Conservation (phyloP, 2,888 invertebrate genomes). For the Scaptodrosophila latifasciaeformis region DNA sequence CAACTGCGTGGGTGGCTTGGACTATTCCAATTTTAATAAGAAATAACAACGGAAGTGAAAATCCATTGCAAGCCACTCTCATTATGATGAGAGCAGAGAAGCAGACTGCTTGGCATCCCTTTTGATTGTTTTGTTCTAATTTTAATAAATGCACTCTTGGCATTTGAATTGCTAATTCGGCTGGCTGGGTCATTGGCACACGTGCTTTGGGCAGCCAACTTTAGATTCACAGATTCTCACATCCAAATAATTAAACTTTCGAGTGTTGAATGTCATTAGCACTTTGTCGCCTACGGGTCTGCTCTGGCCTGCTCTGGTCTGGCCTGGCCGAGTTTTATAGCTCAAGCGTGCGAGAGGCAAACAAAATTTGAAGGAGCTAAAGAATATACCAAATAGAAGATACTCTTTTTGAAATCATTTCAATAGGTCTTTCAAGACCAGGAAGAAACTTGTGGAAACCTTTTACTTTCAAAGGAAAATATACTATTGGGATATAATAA, state of each 20-base stretch:
- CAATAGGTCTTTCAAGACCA: no score
- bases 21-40: conserved; percentile 11
- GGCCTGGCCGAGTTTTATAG: no score
- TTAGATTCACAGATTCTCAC: not conserved
- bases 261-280: conserved; percentile 57
- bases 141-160: conserved; percentile 34
- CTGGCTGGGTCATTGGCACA: conserved; percentile 10
- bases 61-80: conserved; percentile 1
- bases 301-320: conserved; percentile 11
- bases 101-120: no score
- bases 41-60: conserved; percentile 26
- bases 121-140: no score
- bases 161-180: conserved; percentile 56
- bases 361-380: conserved; percentile 32
- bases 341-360: conserved; percentile 45
- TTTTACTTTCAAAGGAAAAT: no score
- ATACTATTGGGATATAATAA: no score
- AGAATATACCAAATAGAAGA: not conserved
- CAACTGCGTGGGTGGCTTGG: conserved; percentile 28
- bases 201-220: conserved; percentile 10
- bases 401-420: no score
- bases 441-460: no score
- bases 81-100: no score
- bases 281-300: conserved; percentile 55
- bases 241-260: no score